A percentile compares a stretch with the other conserved stretches of the same genome.
These are phyloP conservation scores for Liolophura sinensis DNA, from an alignment of 1,140 invertebrate species.

Conservation along the genomic window DNA sequence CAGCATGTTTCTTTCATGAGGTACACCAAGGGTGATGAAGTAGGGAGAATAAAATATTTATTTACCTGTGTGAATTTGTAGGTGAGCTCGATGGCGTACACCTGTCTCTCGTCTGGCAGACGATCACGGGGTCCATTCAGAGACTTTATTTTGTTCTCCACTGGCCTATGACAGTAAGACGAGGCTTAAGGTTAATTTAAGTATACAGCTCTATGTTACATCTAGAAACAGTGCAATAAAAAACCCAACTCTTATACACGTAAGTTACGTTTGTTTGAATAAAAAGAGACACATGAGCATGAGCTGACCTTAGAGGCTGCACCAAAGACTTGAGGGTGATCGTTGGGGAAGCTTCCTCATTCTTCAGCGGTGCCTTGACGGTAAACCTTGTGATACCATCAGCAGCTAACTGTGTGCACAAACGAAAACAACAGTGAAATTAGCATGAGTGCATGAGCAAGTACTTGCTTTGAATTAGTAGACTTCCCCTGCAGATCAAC, in stretches of 20 bases:
- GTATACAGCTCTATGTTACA: no score
- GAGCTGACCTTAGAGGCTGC: constrained; percentile 74
- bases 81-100: constrained; percentile 85
- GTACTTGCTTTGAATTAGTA: no score
- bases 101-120: constrained; percentile 82
- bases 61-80: constrained; percentile 79
- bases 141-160: constrained; percentile 76
- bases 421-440: constrained; percentile 9
- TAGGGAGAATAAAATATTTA: not conserved
- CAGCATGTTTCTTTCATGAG: no score
- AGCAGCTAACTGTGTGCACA: constrained; percentile 65
- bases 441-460: no score
- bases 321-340: constrained; percentile 78
- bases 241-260: no score
- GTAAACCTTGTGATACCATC: constrained; percentile 77
- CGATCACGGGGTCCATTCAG: constrained; percentile 73
- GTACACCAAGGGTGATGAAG: no score
- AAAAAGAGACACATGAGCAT: no score
- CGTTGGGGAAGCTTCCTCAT: constrained; percentile 79
- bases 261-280: no score
- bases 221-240: no score
- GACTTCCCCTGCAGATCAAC: no score
- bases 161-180: constrained; percentile 65
- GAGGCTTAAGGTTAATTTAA: no score
- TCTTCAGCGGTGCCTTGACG: constrained; percentile 69